Conservation (phyloP, 2,797 vertebrate species). For the Delichon dasypus region DNA sequence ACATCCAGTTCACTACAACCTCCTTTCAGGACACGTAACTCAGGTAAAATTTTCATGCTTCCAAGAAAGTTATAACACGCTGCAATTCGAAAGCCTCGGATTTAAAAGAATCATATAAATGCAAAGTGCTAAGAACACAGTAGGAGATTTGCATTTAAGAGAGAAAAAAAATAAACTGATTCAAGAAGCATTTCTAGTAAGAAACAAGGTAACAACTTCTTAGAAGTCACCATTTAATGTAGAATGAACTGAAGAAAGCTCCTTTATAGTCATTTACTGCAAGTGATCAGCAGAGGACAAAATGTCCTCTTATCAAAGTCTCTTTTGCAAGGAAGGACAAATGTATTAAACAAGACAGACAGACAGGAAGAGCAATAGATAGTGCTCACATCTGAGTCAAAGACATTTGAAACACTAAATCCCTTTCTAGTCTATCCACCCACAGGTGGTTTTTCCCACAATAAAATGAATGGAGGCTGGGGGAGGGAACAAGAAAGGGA, state of each 20-base stretch:
- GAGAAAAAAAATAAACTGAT: neutral
- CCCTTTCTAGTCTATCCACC: neutral
- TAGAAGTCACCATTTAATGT: neutral
- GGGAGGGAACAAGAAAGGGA: neutral
- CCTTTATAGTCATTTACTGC: neutral
- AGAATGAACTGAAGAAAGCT: neutral
- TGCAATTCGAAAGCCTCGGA: neutral
- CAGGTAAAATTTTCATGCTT: neutral
- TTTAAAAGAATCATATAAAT: conserved; percentile 14
- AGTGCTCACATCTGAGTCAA: neutral
- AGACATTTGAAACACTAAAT: neutral
- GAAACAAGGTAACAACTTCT: neutral
- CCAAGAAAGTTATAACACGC: neutral
- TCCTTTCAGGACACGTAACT: neutral
- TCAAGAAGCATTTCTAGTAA: neutral
- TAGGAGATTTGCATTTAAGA: conserved; percentile 38
- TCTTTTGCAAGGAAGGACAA: conserved; percentile 8
- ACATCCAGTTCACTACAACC: neutral
- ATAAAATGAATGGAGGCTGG: neutral
- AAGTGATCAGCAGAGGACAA: neutral
- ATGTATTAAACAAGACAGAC: conserved; percentile 18
- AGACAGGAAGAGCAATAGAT: neutral
- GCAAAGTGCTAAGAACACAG: neutral
- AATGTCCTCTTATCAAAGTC: neutral
- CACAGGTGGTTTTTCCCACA: neutral